These are phyloP conservation scores for Cyaniris semiargus DNA, from an alignment of 2,888 invertebrate species.

Conservation along the genomic window DNA sequence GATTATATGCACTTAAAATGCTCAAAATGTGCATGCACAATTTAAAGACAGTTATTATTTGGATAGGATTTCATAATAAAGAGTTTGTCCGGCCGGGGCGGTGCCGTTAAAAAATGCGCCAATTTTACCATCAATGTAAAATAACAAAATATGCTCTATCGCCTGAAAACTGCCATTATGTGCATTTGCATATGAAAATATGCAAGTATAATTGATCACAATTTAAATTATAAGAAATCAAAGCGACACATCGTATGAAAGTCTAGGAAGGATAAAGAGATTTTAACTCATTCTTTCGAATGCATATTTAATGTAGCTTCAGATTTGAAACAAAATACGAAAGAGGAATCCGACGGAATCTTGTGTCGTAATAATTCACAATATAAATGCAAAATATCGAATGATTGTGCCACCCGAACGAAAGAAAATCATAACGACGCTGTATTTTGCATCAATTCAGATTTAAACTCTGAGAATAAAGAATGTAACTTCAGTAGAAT, in stretches of 20 bases:
- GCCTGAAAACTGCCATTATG: too few relatives aligned
- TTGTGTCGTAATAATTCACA: conserved; percentile 28
- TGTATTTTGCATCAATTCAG: not conserved
- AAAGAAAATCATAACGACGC: not conserved
- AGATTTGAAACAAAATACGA: conserved; percentile 22
- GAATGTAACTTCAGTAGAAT: too few relatives aligned
- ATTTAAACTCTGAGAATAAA: not conserved
- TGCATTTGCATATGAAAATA: too few relatives aligned
- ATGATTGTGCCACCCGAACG: conserved; percentile 13
- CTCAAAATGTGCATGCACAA: too few relatives aligned
- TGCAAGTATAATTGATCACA: too few relatives aligned
- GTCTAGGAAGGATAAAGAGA: not conserved
- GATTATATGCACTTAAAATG: too few relatives aligned
- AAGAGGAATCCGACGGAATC: not conserved
- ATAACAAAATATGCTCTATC: too few relatives aligned
- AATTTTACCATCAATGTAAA: too few relatives aligned
- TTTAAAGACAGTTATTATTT: too few relatives aligned
- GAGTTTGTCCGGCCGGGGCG: too few relatives aligned
- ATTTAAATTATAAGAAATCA: not conserved
- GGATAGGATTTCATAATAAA: too few relatives aligned
- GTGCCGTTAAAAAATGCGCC: too few relatives aligned
- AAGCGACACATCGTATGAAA: not conserved
- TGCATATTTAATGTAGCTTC: conserved; percentile 16
- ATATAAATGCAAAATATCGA: conserved; percentile 35
- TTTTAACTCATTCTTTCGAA: not conserved